Conservation (phyloP, 2,888 invertebrate species). For the Hetaerina titia region DNA sequence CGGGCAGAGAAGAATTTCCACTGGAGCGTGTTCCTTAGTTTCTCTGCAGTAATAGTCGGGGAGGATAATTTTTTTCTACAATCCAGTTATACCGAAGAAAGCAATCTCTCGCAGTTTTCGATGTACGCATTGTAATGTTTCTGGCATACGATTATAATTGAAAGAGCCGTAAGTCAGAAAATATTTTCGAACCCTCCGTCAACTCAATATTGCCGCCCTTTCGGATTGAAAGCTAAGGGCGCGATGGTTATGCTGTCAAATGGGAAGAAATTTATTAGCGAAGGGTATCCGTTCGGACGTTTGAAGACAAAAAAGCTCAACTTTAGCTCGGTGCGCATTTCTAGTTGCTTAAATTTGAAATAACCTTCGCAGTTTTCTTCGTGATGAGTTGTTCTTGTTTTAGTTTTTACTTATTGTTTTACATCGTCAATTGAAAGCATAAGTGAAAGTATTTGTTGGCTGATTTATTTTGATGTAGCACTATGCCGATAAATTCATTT, state of each 20-base stretch:
- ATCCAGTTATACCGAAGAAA: neutral
- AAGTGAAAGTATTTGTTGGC: too few species aligned
- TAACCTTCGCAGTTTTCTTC: too few species aligned
- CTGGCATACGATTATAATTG: constrained; percentile 37
- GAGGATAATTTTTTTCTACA: neutral
- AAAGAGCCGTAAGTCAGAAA: constrained; percentile 58
- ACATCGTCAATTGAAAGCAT: too few species aligned
- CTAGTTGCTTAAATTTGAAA: too few species aligned
- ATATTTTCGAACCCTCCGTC: neutral
- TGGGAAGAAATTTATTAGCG: neutral
- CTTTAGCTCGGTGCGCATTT: neutral
- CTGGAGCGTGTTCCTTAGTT: too few species aligned
- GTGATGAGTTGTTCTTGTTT: too few species aligned
- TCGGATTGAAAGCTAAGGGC: neutral
- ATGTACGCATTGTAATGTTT: neutral
- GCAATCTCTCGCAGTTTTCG: neutral
- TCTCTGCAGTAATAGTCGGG: too few species aligned
- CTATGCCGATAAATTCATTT: too few species aligned
- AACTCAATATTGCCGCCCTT: neutral
- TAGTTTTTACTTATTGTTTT: too few species aligned
- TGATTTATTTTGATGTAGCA: too few species aligned
- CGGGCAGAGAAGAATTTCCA: too few species aligned
- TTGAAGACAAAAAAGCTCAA: neutral
- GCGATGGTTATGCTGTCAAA: neutral
- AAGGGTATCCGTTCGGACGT: neutral